Evolutionary conservation across 2,797 vertebrate genomes (phyloP).

Genomic region (Karalla daura): DNA sequence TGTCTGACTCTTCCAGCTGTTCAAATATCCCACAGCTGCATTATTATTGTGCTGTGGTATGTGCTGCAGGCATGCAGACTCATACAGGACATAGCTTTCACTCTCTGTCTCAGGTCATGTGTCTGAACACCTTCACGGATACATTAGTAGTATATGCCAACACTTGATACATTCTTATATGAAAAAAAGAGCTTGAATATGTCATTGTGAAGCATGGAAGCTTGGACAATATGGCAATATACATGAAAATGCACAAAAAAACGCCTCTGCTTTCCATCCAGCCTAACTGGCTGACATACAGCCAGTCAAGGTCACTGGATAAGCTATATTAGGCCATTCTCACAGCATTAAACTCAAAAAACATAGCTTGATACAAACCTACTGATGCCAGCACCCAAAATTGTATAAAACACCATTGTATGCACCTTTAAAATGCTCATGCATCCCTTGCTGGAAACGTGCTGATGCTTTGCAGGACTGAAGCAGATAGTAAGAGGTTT

Average conservation of each 20-base stretch:
- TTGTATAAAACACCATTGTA: too few species aligned
- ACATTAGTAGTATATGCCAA: not conserved
- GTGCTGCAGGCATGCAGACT: not conserved
- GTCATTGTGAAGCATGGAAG: not conserved
- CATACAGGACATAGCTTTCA: not conserved
- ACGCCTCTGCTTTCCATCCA: not conserved
- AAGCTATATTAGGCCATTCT: slow-evolving; percentile 67
- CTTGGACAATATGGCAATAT: not conserved
- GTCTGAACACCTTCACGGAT: not conserved
- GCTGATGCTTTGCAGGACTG: too few species aligned
- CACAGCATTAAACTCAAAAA: slow-evolving; percentile 63
- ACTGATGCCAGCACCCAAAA: slow-evolving; percentile 28
- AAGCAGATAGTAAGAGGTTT: not conserved
- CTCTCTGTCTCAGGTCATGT: not conserved
- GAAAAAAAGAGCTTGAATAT: not conserved
- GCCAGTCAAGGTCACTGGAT: slow-evolving; percentile 55
- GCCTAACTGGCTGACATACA: slow-evolving; percentile 21
- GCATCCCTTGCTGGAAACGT: too few species aligned
- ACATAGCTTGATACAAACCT: slow-evolving; percentile 43
- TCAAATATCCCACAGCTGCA: not conserved
- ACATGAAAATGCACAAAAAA: not conserved
- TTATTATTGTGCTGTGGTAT: not conserved
- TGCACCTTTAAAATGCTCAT: too few species aligned
- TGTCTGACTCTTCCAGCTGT: not conserved
- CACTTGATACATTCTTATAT: not conserved